These are phyloP conservation scores for Rhorus exstirpatorius DNA, from an alignment of 2,888 invertebrate species.

Conservation along the genomic window DNA sequence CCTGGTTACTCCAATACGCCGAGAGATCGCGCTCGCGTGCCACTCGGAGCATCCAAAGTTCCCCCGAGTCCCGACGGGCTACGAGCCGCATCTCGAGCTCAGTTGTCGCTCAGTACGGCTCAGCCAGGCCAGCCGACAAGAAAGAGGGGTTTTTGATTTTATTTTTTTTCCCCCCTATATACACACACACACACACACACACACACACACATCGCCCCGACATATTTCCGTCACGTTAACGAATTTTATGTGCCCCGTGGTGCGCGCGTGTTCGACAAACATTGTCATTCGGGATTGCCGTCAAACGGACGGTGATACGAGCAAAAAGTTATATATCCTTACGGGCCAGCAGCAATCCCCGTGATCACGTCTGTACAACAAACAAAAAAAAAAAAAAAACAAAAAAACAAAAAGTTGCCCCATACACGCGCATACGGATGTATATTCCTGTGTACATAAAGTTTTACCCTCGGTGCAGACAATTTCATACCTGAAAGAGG, in stretches of 20 bases:
- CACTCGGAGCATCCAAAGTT: slow-evolving; percentile 73
- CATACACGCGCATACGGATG: background rate
- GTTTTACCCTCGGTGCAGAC: slow-evolving; percentile 54
- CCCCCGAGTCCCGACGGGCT: slow-evolving; percentile 81
- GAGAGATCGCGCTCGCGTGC: slow-evolving; percentile 88
- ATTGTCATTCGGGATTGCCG: no score
- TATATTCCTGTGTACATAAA: slow-evolving; percentile 9
- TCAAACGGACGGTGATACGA: no score
- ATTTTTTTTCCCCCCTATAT: slow-evolving; percentile 72
- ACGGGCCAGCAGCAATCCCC: no score
- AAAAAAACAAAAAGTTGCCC: slow-evolving; percentile 33
- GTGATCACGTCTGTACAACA: no score
- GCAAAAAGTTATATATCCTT: slow-evolving; percentile 34
- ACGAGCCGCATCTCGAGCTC: slow-evolving; percentile 87
- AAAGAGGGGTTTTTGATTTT: slow-evolving; percentile 80
- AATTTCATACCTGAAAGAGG: slow-evolving; percentile 55
- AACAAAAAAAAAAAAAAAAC: slow-evolving; percentile 22
- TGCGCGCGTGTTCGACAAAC: slow-evolving; percentile 34
- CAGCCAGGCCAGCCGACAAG: slow-evolving; percentile 84
- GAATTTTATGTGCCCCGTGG: no score
- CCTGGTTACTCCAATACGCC: slow-evolving; percentile 83
- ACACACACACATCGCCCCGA: background rate
- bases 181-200: slow-evolving; percentile 68
- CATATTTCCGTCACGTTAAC: no score
- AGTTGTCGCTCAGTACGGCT: slow-evolving; percentile 87